Conservation (phyloP, 2,888 invertebrate species). For the Apantesis nais region DNA sequence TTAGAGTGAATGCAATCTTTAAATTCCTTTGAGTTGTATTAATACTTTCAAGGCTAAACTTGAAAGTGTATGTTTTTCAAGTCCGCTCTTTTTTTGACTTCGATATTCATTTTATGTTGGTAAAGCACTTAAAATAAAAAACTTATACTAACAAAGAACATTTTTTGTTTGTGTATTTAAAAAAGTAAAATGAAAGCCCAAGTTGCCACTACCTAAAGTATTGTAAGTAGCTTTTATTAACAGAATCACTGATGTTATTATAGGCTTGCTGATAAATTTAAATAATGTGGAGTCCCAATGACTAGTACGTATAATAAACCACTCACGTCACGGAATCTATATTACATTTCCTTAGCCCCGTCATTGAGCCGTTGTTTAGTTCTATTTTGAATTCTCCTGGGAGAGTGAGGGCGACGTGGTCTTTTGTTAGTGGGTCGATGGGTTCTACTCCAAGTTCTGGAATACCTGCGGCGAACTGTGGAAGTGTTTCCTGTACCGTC, state of each 20-base stretch:
- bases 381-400: conserved; percentile 67
- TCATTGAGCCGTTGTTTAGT: conserved; percentile 60
- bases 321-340: conserved; percentile 65
- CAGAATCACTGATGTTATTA: background rate
- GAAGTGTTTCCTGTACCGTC: conserved; percentile 61
- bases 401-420: conserved; percentile 53
- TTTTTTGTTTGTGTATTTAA: background rate
- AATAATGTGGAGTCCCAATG: background rate
- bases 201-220: background rate
- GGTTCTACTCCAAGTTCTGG: conserved; percentile 59
- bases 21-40: background rate
- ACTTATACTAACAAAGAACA: background rate
- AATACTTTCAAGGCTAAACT: background rate
- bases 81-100: background rate
- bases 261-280: background rate
- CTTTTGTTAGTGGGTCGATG: conserved; percentile 61
- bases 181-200: background rate
- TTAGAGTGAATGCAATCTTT: background rate
- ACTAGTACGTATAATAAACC: background rate
- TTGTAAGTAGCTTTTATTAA: background rate
- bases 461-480: conserved; percentile 63
- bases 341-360: conserved; percentile 67
- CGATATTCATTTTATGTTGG: background rate
- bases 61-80: background rate
- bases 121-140: background rate